A percentile compares a stretch with the other conserved stretches of the same genome.
Evolutionary conservation across 2,797 vertebrate genomes (phyloP).

Genomic region (Rousettus madagascariensis): DNA sequence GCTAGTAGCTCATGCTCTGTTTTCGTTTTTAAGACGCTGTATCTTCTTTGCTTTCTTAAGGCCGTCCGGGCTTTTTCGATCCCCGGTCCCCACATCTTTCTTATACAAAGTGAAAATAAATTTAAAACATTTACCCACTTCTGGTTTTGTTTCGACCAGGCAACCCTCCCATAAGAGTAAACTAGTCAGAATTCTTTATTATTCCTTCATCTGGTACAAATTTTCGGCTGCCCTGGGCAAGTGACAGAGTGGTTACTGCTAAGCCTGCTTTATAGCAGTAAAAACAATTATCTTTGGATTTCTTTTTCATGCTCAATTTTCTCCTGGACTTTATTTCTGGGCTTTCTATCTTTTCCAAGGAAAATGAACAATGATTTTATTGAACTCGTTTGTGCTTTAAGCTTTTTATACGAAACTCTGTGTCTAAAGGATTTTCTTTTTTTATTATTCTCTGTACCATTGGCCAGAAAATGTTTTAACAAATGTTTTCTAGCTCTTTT

Average conservation of each 20-base stretch:
- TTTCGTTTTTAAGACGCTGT: background rate
- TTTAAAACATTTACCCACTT: conserved; percentile 12
- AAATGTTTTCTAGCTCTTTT: background rate
- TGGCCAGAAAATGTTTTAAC: conserved; percentile 30
- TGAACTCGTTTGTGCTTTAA: conserved; percentile 39
- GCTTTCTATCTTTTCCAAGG: conserved; percentile 48
- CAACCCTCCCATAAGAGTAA: background rate
- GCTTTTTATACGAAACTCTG: conserved; percentile 33
- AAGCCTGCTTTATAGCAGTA: conserved; percentile 38
- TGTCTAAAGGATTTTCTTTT: conserved; percentile 55
- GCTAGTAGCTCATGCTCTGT: background rate
- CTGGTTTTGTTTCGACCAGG: conserved; percentile 11
- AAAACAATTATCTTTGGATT: conserved; percentile 58
- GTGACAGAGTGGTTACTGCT: conserved; percentile 35
- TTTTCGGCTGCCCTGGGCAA: conserved; percentile 35
- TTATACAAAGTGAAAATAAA: conserved; percentile 43
- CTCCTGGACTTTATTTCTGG: conserved; percentile 53
- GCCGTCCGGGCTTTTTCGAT: background rate
- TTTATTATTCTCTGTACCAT: conserved; percentile 39
- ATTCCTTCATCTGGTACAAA: conserved; percentile 58
- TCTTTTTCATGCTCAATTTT: conserved; percentile 65
- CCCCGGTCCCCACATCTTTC: background rate
- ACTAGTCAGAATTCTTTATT: conserved; percentile 17
- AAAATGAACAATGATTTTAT: conserved; percentile 51
- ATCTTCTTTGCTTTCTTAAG: conserved; percentile 38